phyloP scores from a whole-genome alignment of 2,888 invertebrate genomes.

The Pemphredon lugubris region DNA sequence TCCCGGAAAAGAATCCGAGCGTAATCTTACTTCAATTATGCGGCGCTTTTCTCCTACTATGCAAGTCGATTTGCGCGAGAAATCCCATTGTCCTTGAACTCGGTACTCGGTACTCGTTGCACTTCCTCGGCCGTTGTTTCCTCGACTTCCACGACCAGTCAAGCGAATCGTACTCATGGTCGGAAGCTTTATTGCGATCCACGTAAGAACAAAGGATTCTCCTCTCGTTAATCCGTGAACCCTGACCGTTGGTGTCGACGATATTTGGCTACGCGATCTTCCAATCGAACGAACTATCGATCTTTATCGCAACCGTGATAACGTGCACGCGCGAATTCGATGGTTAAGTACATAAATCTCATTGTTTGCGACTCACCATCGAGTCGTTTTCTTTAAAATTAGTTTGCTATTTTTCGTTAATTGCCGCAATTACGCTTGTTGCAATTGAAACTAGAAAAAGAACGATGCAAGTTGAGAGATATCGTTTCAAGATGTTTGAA shows the following conservation, averaged over 20 bases:
- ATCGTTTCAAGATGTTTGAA: too few relatives aligned
- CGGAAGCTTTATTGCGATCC: slow-evolving; percentile 52
- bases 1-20: neutral
- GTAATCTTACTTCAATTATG: neutral
- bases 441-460: too few relatives aligned
- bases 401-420: too few relatives aligned
- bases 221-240: slow-evolving; percentile 42
- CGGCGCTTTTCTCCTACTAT: slow-evolving; percentile 3
- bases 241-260: slow-evolving; percentile 35
- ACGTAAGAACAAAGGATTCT: slow-evolving; percentile 44
- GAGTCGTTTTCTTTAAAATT: too few relatives aligned
- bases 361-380: too few relatives aligned
- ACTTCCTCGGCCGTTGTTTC: slow-evolving; percentile 55
- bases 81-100: slow-evolving; percentile 53
- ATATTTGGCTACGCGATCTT: slow-evolving; percentile 23
- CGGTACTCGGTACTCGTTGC: slow-evolving; percentile 17
- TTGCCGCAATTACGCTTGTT: too few relatives aligned
- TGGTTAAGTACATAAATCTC: too few relatives aligned
- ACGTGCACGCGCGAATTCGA: too few relatives aligned
- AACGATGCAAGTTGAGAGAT: too few relatives aligned
- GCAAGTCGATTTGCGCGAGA: slow-evolving; percentile 38
- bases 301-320: slow-evolving; percentile 6
- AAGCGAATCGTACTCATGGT: slow-evolving; percentile 61
- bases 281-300: slow-evolving; percentile 33
- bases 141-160: slow-evolving; percentile 51